phyloP scores from a whole-genome alignment of 2,888 invertebrate genomes.

The Ophioninae sp. region DNA sequence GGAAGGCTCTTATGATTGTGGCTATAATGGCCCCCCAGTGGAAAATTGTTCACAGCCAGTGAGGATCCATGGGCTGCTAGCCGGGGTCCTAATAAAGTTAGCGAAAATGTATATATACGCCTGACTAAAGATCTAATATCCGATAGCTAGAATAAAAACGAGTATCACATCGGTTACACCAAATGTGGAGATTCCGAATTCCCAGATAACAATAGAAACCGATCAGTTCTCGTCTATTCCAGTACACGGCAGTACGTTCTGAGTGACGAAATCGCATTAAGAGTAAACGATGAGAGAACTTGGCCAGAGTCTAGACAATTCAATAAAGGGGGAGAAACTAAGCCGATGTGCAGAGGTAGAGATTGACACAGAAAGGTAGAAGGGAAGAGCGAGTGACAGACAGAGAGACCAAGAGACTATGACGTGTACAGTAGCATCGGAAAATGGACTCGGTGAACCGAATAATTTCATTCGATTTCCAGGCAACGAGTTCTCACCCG shows the following conservation, averaged over 20 bases:
- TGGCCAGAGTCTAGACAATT: background rate
- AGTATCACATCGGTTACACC: too few relatives aligned
- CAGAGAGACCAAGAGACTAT: conserved; percentile 12
- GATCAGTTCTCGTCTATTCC: background rate
- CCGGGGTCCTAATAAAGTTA: too few relatives aligned
- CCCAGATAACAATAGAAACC: background rate
- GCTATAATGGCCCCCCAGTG: too few relatives aligned
- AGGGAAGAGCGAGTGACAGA: background rate
- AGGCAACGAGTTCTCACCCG: conserved; percentile 33
- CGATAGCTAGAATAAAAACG: too few relatives aligned
- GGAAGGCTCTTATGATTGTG: too few relatives aligned
- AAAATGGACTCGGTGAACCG: conserved; percentile 69
- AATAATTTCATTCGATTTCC: conserved; percentile 70
- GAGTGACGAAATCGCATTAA: background rate
- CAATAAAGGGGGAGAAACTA: background rate
- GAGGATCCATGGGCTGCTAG: too few relatives aligned
- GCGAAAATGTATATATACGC: too few relatives aligned
- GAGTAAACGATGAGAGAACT: background rate
- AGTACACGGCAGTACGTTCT: background rate
- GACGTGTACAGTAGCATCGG: conserved; percentile 26
- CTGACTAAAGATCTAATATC: too few relatives aligned
- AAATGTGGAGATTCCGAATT: too few relatives aligned
- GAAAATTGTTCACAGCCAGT: too few relatives aligned
- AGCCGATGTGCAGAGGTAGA: conserved; percentile 9
- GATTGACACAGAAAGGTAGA: conserved; percentile 8